phyloP scores from a whole-genome alignment of 2,888 invertebrate genomes.

The Papilio protenor region DNA sequence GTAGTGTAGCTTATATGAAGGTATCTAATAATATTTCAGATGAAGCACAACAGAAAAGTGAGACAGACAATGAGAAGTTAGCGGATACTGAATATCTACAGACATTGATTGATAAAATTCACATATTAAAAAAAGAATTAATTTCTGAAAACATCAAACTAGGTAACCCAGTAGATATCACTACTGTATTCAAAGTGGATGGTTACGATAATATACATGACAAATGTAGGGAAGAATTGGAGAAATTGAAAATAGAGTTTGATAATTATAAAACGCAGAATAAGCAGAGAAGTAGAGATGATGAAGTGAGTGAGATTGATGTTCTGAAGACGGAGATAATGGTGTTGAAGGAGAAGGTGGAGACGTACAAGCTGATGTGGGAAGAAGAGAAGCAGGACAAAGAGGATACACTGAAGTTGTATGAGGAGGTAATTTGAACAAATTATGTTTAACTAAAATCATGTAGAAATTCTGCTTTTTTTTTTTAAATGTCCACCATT shows the following conservation, averaged over 20 bases:
- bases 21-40: constrained; percentile 49
- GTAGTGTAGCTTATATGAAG: too few relatives aligned
- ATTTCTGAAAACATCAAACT: constrained; percentile 85
- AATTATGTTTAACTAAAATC: background rate
- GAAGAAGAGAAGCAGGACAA: constrained; percentile 87
- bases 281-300: constrained; percentile 58
- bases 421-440: constrained; percentile 74
- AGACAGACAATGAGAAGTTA: constrained; percentile 77
- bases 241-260: constrained; percentile 86
- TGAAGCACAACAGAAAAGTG: constrained; percentile 65
- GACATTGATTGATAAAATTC: constrained; percentile 86
- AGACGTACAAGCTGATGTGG: constrained; percentile 85
- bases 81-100: constrained; percentile 81
- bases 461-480: background rate
- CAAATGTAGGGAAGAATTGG: constrained; percentile 87
- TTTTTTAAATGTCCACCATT: too few relatives aligned
- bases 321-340: constrained; percentile 85
- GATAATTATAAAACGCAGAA: constrained; percentile 85
- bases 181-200: constrained; percentile 78
- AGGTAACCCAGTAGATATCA: constrained; percentile 85
- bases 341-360: constrained; percentile 87
- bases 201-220: constrained; percentile 76
- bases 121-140: constrained; percentile 85
- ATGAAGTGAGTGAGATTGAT: constrained; percentile 66
- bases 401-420: constrained; percentile 83